These are phyloP conservation scores for Holacanthus passer DNA, from an alignment of 2,113 vertebrate species.

Conservation along the genomic window DNA sequence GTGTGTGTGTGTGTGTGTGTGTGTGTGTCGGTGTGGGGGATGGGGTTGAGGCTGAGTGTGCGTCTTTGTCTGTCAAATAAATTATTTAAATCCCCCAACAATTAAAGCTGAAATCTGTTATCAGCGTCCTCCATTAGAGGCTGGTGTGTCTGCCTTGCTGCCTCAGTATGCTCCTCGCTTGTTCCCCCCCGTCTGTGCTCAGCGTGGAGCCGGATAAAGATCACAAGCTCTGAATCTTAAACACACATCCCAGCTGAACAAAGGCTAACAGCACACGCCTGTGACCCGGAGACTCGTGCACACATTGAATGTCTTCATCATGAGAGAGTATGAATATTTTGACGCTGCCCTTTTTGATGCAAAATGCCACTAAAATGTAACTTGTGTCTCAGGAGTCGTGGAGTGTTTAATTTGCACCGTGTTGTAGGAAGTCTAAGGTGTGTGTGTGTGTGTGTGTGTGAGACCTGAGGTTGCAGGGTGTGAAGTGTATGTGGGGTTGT, in stretches of 20 bases:
- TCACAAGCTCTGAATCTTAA: conserved; percentile 75
- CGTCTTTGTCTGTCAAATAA: conserved; percentile 78
- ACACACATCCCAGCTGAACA: conserved; percentile 75
- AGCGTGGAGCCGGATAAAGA: conserved; percentile 65
- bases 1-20: conserved; percentile 25
- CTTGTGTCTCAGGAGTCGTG: not conserved
- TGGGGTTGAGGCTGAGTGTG: conserved; percentile 57
- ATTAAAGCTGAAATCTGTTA: conserved; percentile 83
- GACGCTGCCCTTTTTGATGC: not conserved
- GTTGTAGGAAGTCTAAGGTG: not conserved
- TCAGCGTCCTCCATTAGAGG: conserved; percentile 74
- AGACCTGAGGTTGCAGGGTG: conserved; percentile 5
- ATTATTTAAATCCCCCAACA: conserved; percentile 86
- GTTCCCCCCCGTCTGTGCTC: conserved; percentile 34
- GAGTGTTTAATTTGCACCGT: conserved; percentile 25
- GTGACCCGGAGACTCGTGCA: conserved; percentile 34
- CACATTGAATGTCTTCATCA: conserved; percentile 48
- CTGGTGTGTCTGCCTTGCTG: conserved; percentile 48
- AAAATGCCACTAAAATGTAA: conserved; percentile 17
- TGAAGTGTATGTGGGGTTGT: not conserved
- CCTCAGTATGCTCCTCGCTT: conserved; percentile 32
- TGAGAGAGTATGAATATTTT: conserved; percentile 27
- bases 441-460: not conserved
- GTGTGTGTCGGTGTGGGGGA: conserved; percentile 45
- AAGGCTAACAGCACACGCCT: conserved; percentile 49